phyloP scores from a whole-genome alignment of 2,797 vertebrate species.

The Diceros bicornis region DNA sequence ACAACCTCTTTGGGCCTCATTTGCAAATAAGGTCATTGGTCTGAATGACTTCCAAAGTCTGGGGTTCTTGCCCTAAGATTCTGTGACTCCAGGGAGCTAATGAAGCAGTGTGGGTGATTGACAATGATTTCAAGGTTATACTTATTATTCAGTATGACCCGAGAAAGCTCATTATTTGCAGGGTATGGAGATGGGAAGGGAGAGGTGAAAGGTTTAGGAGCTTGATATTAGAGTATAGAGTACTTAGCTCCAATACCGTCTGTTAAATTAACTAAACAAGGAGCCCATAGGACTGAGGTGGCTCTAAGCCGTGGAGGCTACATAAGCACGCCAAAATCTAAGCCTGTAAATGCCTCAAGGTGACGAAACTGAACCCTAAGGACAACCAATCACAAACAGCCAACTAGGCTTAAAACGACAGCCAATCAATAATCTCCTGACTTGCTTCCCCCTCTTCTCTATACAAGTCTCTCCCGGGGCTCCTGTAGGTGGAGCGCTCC shows the following conservation, averaged over 20 bases:
- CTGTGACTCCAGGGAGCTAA: not conserved
- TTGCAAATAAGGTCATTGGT: slow-evolving; percentile 39
- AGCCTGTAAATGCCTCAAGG: not conserved
- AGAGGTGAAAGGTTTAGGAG: slow-evolving; percentile 13
- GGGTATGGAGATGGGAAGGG: not conserved
- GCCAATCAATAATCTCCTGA: not conserved
- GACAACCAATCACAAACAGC: not conserved
- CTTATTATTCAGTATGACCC: not conserved
- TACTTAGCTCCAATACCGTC: slow-evolving; percentile 23
- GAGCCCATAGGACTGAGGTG: not conserved
- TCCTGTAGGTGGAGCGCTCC: not conserved
- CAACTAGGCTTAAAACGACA: not conserved
- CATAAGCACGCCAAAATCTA: not conserved
- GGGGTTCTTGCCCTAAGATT: not conserved
- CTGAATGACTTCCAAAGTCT: slow-evolving; percentile 37
- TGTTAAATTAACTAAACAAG: slow-evolving; percentile 37
- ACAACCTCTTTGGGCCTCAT: slow-evolving; percentile 23
- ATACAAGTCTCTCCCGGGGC: not conserved
- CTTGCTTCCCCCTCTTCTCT: not conserved
- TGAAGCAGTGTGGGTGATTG: not conserved
- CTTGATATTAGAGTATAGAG: slow-evolving; percentile 13
- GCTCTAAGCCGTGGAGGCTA: not conserved
- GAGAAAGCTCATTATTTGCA: slow-evolving; percentile 33
- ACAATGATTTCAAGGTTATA: not conserved
- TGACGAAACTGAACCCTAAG: slow-evolving; percentile 24